Percentiles rank a stretch among this genome's conserved stretches.
Evolutionary conservation across 2,888 invertebrate genomes (phyloP).

Genomic region (Pantelozetes paolii): DNA sequence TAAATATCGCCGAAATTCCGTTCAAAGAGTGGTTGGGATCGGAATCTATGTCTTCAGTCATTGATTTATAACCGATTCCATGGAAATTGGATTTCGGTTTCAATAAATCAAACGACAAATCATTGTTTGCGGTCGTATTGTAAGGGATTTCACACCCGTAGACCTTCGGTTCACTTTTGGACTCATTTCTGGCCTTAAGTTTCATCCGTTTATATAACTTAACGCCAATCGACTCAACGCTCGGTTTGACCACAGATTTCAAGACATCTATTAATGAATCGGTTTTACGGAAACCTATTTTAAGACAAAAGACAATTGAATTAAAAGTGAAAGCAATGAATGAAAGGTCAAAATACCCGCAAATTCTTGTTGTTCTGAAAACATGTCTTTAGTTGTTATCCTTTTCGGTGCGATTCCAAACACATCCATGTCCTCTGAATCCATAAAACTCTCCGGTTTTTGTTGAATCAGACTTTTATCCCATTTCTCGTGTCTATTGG

Average conservation of each 20-base stretch:
- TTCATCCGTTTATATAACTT: slow-evolving; percentile 82
- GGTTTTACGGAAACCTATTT: slow-evolving; percentile 32
- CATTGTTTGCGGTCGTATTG: slow-evolving; percentile 50
- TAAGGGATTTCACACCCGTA: slow-evolving; percentile 55
- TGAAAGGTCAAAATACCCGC: slow-evolving; percentile 40
- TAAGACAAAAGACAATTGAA: not conserved
- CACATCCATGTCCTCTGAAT: slow-evolving; percentile 90
- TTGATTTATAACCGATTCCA: slow-evolving; percentile 56
- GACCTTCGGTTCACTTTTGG: slow-evolving; percentile 51
- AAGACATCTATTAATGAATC: slow-evolving; percentile 65
- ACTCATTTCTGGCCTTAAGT: slow-evolving; percentile 60
- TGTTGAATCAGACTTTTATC: slow-evolving; percentile 55
- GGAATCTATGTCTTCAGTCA: not conserved
- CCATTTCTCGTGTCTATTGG: slow-evolving; percentile 52
- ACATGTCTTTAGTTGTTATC: slow-evolving; percentile 74
- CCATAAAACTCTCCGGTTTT: slow-evolving; percentile 93
- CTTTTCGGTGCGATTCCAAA: slow-evolving; percentile 90
- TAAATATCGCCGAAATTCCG: slow-evolving; percentile 37
- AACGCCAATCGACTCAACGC: slow-evolving; percentile 82
- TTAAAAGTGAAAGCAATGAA: not conserved
- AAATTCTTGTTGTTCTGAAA: slow-evolving; percentile 55
- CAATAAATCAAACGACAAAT: slow-evolving; percentile 56
- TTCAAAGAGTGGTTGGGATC: not conserved
- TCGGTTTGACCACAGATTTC: slow-evolving; percentile 64
- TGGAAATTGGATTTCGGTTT: slow-evolving; percentile 68